Conservation (phyloP, 2,888 invertebrate genomes). For the Microplitis manilae region DNA sequence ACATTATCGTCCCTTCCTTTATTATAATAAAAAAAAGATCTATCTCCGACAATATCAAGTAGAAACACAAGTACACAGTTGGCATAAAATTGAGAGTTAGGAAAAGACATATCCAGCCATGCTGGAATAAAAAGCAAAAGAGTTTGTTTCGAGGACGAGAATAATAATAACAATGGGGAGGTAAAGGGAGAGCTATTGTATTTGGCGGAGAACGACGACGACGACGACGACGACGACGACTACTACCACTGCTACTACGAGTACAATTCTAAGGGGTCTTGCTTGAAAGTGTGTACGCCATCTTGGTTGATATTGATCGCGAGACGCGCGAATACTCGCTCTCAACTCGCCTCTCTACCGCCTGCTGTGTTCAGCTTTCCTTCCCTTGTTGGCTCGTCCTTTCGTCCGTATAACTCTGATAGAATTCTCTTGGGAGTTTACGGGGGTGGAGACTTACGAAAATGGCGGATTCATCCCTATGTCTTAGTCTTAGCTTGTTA, state of each 20-base stretch:
- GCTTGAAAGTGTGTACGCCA: slow-evolving; percentile 69
- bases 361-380: slow-evolving; percentile 44
- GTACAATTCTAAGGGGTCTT: slow-evolving; percentile 60
- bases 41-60: too few species aligned
- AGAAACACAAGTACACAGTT: too few species aligned
- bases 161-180: slow-evolving; percentile 41
- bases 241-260: not conserved
- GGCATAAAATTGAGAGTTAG: not conserved
- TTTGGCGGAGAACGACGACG: slow-evolving; percentile 66
- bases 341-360: slow-evolving; percentile 46
- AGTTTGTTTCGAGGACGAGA: slow-evolving; percentile 28
- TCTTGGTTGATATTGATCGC: slow-evolving; percentile 72
- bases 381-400: slow-evolving; percentile 54
- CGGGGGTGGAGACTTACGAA: slow-evolving; percentile 63
- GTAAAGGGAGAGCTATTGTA: slow-evolving; percentile 64
- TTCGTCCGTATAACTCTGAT: slow-evolving; percentile 46
- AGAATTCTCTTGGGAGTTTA: slow-evolving; percentile 51
- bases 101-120: not conserved
- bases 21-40: too few species aligned
- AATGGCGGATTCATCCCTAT: slow-evolving; percentile 38
- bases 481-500: slow-evolving; percentile 5
- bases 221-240: slow-evolving; percentile 40
- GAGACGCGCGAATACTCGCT: slow-evolving; percentile 67
- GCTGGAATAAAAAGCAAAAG: slow-evolving; percentile 35
- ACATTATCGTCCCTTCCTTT: too few species aligned